Conservation (phyloP, 2,113 vertebrate species). For the Pampusana beccarii region DNA sequence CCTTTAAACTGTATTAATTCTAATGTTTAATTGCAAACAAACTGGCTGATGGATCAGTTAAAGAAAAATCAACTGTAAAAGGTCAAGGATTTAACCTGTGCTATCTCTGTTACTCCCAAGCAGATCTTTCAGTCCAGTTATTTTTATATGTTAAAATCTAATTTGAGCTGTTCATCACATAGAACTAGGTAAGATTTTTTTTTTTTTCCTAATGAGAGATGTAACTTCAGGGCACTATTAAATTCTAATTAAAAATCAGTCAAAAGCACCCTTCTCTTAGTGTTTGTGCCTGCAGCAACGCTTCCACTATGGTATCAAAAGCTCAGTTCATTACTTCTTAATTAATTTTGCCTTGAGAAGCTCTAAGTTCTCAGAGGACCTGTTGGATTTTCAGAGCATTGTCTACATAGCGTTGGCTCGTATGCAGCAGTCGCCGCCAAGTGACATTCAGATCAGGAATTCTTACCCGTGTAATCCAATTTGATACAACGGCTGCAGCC, state of each 20-base stretch:
- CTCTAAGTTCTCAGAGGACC: constrained; percentile 41
- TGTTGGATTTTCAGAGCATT: constrained; percentile 14
- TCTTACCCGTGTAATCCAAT: constrained; percentile 44
- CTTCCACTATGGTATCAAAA: constrained; percentile 36
- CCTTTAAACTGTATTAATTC: neutral
- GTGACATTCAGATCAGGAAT: constrained; percentile 8
- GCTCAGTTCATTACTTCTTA: constrained; percentile 64
- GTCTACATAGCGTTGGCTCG: neutral
- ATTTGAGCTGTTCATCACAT: constrained; percentile 46
- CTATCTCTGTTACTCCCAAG: neutral
- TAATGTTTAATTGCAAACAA: constrained; percentile 35
- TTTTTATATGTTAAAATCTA: constrained; percentile 56
- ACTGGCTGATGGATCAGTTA: constrained; percentile 8
- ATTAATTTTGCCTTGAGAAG: constrained; percentile 69
- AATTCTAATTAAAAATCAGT: constrained; percentile 72
- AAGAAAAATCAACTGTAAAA: constrained; percentile 35
- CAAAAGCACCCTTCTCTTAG: constrained; percentile 27
- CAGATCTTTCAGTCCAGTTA: constrained; percentile 2
- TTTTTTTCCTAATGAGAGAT: constrained; percentile 20
- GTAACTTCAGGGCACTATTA: constrained; percentile 65
- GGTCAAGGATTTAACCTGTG: constrained; percentile 31
- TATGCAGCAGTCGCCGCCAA: neutral
- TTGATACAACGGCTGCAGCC: constrained; percentile 11
- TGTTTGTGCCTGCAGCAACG: constrained; percentile 56
- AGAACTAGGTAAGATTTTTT: neutral